Evolutionary conservation across 2,888 invertebrate genomes (phyloP), one percentile per base, ranked within the genome.

Genomic region (Lepidochrysops patricia): DNA sequence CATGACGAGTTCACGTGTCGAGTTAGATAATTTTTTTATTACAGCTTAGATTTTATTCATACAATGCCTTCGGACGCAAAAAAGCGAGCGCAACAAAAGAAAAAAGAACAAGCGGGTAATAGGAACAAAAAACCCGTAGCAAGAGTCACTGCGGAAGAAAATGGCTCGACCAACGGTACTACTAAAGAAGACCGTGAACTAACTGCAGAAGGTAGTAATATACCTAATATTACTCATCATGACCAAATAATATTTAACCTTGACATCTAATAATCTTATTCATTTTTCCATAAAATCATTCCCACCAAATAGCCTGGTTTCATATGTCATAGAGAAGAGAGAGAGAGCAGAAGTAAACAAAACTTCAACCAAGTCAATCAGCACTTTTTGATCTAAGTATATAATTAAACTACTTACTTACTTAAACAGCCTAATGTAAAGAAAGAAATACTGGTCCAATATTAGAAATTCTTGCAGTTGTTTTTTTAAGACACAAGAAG

Each of bases 21-120:
- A 34, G 58, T 61, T 61, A 63, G 25, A 64, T 61, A 57, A 32
- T 60, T 62, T 59, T 62, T 57, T 57, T 64, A 56, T 67, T 65
- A 50, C 60, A 68, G 65, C 57, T 64, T 67, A 64, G 62, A 63
- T 67, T 67, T 63, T 61, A 66, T 61, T 63, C 64, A 64, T 57
- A 80, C 66, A 73, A 99, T 99, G 99, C 98, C 99, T 81, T 99
- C 99, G 73, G 99, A 99, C 88, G 94, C 98, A 34, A 99, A 99
- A 88, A 99, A 99, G 92, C 97, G 97, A 79, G 95, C 98, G 80
- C 97, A 97, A 77, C 97, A 97, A 78, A 97, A 97, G 84, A 99
- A 99, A 87, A 99, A 99, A 81, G 98, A 98, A 68, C 96, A 97
- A 59, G 95, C 96, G 3, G 95, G 94, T 76, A 93, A 92, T 64